A percentile compares a stretch with the other conserved stretches of the same genome.
These are phyloP conservation scores for Spatula clypeata DNA, from an alignment of 2,797 vertebrate genomes.

Conservation along the genomic window DNA sequence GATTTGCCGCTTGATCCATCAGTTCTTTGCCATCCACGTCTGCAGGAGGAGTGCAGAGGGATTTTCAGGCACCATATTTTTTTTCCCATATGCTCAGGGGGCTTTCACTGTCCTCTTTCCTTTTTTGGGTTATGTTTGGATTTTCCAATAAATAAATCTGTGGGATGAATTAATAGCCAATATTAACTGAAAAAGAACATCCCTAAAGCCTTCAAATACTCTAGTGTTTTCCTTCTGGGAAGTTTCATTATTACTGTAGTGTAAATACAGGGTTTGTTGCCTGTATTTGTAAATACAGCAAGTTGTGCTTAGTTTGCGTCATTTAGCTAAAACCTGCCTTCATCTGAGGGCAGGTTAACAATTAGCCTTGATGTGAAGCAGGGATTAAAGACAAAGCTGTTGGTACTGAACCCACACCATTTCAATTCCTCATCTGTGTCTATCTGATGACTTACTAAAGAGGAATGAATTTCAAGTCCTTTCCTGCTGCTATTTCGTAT, in stretches of 20 bases:
- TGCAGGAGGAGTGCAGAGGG: background rate
- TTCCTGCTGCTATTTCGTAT: background rate
- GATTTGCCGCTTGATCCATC: background rate
- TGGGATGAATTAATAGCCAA: conserved; percentile 18
- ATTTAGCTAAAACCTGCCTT: background rate
- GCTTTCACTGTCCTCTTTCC: background rate
- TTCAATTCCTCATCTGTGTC: background rate
- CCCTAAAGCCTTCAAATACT: background rate
- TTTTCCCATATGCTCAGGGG: background rate
- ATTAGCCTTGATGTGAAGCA: background rate
- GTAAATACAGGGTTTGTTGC: background rate
- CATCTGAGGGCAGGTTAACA: background rate
- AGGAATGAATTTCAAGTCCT: background rate
- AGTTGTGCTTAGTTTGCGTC: background rate
- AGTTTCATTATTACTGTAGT: background rate
- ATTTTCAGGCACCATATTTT: background rate
- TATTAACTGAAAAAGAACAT: background rate
- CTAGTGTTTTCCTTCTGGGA: background rate
- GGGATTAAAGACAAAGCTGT: background rate
- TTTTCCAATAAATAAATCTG: background rate
- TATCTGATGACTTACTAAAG: background rate
- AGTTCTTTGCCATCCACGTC: background rate
- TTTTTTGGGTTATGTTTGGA: background rate
- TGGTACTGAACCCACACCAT: background rate
- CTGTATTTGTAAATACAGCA: background rate